Base-by-base conservation (phyloP, 2,888 invertebrate species). In the Teleogryllus oceanicus region DNA sequence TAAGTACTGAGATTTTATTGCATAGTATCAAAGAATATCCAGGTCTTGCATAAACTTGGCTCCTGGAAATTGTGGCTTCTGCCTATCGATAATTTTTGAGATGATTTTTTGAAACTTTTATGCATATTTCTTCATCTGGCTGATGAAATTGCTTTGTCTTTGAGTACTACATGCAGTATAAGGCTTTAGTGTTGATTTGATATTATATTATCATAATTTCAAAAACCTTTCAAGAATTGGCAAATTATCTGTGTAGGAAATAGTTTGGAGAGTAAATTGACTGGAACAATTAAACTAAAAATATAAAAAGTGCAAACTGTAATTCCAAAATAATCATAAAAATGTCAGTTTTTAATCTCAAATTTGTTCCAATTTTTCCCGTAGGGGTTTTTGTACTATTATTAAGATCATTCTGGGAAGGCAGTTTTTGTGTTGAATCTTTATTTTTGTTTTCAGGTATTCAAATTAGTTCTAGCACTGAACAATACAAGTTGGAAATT, bases 11-110 rank as follows among this genome's bases (percentile, higher is more conserved):
- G 62, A 62, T 62, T 62, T 62, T 62, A n/a, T 62, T 62, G 13
- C 62, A 62, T 62, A 62, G n/a, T 62, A 62, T 62, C n/a, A n/a
- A 62, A 18, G 62, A 62, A 62, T 62, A 13, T 18, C 62, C 62
- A 62, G 62, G 62, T 62, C 62, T 62, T 62, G 62, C 62, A 62
- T 62, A 62, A 62, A 62, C 62, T 62, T 62, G 62, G 62, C 62
- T 62, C 62, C 62, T 62, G 62, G 62, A 62, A 62, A 62, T 62
- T 62, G 13, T 62, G 62, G 62, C 62, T 62, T 62, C 62, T 62
- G 62, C 62, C 62, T 62, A 62, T 18, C 13, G n/a, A 62, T 62
- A 62, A 62, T 62, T 18, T 18, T 62, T 62, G 62, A 18, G 62
- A 62, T 18, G 13, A 62, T n/a, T 62, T 62, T 62, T n/a, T 62